Evolutionary conservation across 2,888 invertebrate genomes (phyloP).

Genomic region (Axea sp.): DNA sequence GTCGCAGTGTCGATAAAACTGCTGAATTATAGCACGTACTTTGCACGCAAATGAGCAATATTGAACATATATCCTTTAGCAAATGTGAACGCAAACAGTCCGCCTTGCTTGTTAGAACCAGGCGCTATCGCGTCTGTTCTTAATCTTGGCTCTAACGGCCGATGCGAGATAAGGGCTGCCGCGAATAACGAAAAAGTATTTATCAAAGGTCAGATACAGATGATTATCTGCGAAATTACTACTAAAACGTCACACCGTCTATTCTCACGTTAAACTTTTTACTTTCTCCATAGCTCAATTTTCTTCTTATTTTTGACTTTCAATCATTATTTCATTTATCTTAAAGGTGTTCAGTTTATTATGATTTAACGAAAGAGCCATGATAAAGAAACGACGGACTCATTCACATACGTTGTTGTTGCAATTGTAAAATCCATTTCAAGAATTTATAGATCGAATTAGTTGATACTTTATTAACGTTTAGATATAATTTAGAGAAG

Average conservation of each 20-base stretch:
- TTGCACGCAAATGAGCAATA: conserved; percentile 66
- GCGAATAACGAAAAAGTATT: conserved; percentile 50
- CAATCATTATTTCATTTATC: too few relatives aligned
- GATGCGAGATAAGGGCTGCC: conserved; percentile 60
- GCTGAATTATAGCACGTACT: conserved; percentile 62
- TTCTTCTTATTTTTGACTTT: too few relatives aligned
- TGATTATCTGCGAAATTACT: conserved; percentile 58
- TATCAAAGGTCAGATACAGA: conserved; percentile 61
- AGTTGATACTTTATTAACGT: too few relatives aligned
- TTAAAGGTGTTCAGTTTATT: too few relatives aligned
- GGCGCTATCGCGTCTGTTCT: conserved; percentile 61
- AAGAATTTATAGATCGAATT: too few relatives aligned
- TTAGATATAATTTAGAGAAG: too few relatives aligned
- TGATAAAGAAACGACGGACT: too few relatives aligned
- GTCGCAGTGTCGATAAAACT: conserved; percentile 62
- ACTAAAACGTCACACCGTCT: conserved; percentile 51
- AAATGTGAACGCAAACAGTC: conserved; percentile 56
- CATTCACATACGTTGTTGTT: too few relatives aligned
- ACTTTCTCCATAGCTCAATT: too few relatives aligned
- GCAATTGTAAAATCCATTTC: too few relatives aligned
- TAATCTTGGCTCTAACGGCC: conserved; percentile 62
- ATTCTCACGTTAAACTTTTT: conserved; percentile 48
- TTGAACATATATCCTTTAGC: conserved; percentile 59
- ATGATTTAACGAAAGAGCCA: too few relatives aligned
- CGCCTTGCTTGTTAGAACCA: conserved; percentile 59